Evolutionary conservation across 2,113 vertebrate genomes (phyloP).

Genomic region (Aepyceros melampus): DNA sequence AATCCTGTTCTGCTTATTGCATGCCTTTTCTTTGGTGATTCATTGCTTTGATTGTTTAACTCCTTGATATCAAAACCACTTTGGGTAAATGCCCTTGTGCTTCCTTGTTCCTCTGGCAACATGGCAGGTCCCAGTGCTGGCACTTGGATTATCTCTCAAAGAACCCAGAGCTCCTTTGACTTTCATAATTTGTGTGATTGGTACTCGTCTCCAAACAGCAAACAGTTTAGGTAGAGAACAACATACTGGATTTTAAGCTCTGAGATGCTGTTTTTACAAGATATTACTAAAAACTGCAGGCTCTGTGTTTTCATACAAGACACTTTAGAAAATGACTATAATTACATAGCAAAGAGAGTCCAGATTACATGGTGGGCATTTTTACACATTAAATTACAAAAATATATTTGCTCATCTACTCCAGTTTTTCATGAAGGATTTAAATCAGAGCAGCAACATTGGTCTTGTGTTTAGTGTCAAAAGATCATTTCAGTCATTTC

Average conservation of each 20-base stretch:
- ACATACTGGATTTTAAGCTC: slow-evolving; percentile 34
- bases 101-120: slow-evolving; percentile 48
- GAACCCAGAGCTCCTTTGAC: neutral
- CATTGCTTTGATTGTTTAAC: slow-evolving; percentile 52
- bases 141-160: neutral
- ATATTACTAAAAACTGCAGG: slow-evolving; percentile 64
- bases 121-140: neutral
- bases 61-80: slow-evolving; percentile 63
- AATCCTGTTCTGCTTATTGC: slow-evolving; percentile 31
- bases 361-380: slow-evolving; percentile 70
- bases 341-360: slow-evolving; percentile 72
- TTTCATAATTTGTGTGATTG: neutral
- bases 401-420: slow-evolving; percentile 34
- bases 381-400: slow-evolving; percentile 70
- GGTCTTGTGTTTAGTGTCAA: neutral
- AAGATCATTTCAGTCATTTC: neutral
- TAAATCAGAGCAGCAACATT: neutral
- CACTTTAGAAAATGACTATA: slow-evolving; percentile 76
- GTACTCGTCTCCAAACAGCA: neutral
- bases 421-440: slow-evolving; percentile 17
- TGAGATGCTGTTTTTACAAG: slow-evolving; percentile 56
- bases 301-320: slow-evolving; percentile 72
- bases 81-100: neutral
- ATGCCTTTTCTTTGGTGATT: slow-evolving; percentile 38
- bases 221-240: neutral